phyloP scores from a whole-genome alignment of 2,888 invertebrate genomes.

The Caenorhabditis sp. region DNA sequence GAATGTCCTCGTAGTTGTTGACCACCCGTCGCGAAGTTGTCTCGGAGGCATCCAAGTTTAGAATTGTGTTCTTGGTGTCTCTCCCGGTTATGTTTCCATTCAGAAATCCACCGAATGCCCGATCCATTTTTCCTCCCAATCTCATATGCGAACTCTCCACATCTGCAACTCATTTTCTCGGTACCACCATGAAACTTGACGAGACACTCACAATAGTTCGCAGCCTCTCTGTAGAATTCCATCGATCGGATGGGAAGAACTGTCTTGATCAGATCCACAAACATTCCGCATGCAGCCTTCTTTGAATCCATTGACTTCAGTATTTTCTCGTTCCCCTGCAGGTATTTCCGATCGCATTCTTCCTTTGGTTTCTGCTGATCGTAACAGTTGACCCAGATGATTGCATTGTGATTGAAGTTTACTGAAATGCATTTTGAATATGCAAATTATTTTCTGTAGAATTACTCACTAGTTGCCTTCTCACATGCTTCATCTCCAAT shows the following conservation, averaged over 20 bases:
- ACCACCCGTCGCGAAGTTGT: not conserved
- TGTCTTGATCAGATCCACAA: conserved; percentile 12
- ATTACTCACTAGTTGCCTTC: conserved; percentile 17
- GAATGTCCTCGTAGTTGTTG: conserved; percentile 1
- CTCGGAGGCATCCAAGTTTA: conserved; percentile 12
- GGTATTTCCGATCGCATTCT: conserved; percentile 17
- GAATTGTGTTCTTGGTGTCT: conserved; percentile 17
- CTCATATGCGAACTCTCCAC: not conserved
- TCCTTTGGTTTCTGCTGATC: conserved; percentile 6
- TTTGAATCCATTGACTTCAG: conserved; percentile 32
- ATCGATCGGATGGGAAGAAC: not conserved
- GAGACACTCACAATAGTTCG: conserved; percentile 8
- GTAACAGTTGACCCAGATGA: conserved; percentile 28
- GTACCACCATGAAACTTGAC: no score
- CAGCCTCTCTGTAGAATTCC: conserved; percentile 28
- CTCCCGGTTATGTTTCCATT: conserved; percentile 25
- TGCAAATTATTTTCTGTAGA: not conserved
- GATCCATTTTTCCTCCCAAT: not conserved
- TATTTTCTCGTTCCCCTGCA: not conserved
- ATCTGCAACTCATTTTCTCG: conserved; percentile 24
- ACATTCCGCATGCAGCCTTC: conserved; percentile 18
- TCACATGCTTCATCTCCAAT: conserved; percentile 21
- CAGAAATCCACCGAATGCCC: conserved; percentile 11
- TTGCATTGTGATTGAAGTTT: conserved; percentile 24
- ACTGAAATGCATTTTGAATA: conserved; percentile 10